Evolutionary conservation across 2,113 vertebrate genomes (phyloP).

Genomic region (Caranx ignobilis): DNA sequence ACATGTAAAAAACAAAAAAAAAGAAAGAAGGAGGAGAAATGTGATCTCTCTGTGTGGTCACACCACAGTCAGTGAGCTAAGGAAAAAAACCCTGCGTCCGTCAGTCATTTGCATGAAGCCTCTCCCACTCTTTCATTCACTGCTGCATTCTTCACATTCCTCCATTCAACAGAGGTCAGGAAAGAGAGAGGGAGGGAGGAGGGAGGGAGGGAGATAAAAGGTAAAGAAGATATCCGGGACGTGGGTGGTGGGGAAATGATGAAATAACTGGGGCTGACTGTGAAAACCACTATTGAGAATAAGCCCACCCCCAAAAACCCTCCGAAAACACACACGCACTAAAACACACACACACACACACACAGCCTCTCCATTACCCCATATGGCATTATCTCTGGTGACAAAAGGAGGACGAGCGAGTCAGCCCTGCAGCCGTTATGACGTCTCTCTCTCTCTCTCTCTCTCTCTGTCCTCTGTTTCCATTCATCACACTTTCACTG

Average conservation of each 20-base stretch:
- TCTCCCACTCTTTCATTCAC: conserved; percentile 32
- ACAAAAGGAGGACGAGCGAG: conserved; percentile 42
- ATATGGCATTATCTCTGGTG: conserved; percentile 50
- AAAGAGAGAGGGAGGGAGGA: not conserved
- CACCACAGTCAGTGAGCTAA: not conserved
- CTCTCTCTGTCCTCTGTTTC: not conserved
- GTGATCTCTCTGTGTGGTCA: not conserved
- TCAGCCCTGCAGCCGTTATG: conserved; percentile 44
- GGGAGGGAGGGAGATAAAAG: conserved; percentile 11
- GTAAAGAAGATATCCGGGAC: conserved; percentile 49
- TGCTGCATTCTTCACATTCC: conserved; percentile 71
- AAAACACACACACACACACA: not conserved
- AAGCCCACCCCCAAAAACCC: not conserved
- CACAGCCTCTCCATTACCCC: conserved; percentile 33
- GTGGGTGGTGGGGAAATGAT: conserved; percentile 74
- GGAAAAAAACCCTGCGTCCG: not conserved
- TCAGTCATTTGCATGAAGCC: conserved; percentile 27
- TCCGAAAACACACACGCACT: not conserved
- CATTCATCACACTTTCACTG: conserved; percentile 50
- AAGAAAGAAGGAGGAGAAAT: too few relatives aligned
- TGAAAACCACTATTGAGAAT: conserved; percentile 50
- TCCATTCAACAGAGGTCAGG: conserved; percentile 46
- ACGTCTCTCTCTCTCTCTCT: conserved; percentile 4
- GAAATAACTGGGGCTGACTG: conserved; percentile 25
- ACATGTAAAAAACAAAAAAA: too few relatives aligned